These are phyloP conservation scores for Allobates femoralis DNA, from an alignment of 2,797 vertebrate species.

Conservation along the genomic window DNA sequence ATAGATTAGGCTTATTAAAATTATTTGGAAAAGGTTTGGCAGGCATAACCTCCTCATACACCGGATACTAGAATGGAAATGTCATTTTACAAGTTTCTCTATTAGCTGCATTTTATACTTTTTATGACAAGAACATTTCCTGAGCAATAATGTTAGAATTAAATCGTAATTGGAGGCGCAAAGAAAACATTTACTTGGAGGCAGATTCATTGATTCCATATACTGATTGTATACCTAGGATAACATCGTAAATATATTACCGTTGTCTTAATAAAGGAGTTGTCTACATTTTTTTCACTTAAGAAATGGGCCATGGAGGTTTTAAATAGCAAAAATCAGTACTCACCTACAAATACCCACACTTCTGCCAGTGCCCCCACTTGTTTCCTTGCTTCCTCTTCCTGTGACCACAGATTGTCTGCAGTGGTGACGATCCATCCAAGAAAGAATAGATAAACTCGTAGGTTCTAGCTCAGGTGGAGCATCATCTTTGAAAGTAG, in stretches of 20 bases:
- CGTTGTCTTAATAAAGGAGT: background rate
- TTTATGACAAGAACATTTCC: conserved; percentile 20
- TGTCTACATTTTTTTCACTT: too few relatives aligned
- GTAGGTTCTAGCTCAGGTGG: too few relatives aligned
- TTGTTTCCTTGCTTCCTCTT: too few relatives aligned
- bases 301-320: too few relatives aligned
- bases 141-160: conserved; percentile 18
- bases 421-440: too few relatives aligned
- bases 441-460: too few relatives aligned
- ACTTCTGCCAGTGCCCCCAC: too few relatives aligned
- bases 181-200: background rate
- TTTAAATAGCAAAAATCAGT: too few relatives aligned
- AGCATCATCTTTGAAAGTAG: too few relatives aligned
- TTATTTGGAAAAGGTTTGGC: conserved; percentile 26
- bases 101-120: background rate
- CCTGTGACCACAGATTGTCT: too few relatives aligned
- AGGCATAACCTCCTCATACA: background rate
- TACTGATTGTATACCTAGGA: background rate
- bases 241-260: background rate
- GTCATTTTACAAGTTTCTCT: conserved; percentile 34
- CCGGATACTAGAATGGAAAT: conserved; percentile 28
- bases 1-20: conserved; percentile 5
- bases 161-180: background rate
- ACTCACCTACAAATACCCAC: too few relatives aligned
- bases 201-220: background rate